Conservation (phyloP, 2,888 invertebrate genomes). For the Oligia fasciuncula region DNA sequence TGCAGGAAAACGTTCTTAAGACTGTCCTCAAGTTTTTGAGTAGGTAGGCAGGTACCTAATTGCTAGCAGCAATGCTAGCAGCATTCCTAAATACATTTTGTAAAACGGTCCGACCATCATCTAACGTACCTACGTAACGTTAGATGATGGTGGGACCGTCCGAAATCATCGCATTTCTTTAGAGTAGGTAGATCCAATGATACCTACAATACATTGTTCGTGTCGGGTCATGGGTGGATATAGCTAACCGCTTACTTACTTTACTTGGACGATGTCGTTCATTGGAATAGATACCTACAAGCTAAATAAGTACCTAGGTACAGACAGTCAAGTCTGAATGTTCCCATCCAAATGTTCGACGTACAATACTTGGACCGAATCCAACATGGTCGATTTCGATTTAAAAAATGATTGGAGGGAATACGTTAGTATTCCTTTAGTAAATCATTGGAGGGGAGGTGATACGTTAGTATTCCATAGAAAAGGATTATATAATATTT, state of each 20-base stretch:
- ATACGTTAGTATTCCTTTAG: no score
- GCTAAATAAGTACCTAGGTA: neutral
- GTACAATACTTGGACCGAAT: no score
- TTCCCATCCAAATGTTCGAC: no score
- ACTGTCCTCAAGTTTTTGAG: neutral
- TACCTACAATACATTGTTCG: neutral
- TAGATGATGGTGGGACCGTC: no score
- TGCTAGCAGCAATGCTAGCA: neutral
- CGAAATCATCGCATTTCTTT: neutral
- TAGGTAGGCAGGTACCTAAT: neutral
- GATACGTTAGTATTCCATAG: no score
- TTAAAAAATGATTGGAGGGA: no score
- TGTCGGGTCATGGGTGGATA: neutral
- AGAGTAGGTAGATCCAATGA: neutral
- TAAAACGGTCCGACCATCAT: neutral
- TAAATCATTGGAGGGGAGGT: no score
- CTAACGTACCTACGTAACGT: neutral
- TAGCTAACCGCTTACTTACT: neutral
- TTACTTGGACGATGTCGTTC: neutral
- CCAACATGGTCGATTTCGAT: no score
- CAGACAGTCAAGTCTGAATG: no score
- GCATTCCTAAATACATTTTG: neutral
- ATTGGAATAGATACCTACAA: neutral
- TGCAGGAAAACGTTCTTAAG: neutral
- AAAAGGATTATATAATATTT: no score